A percentile compares a stretch with the other conserved stretches of the same genome.
These are phyloP conservation scores for Aphidoletes aphidimyza DNA, from an alignment of 2,888 invertebrate species.

Conservation along the genomic window DNA sequence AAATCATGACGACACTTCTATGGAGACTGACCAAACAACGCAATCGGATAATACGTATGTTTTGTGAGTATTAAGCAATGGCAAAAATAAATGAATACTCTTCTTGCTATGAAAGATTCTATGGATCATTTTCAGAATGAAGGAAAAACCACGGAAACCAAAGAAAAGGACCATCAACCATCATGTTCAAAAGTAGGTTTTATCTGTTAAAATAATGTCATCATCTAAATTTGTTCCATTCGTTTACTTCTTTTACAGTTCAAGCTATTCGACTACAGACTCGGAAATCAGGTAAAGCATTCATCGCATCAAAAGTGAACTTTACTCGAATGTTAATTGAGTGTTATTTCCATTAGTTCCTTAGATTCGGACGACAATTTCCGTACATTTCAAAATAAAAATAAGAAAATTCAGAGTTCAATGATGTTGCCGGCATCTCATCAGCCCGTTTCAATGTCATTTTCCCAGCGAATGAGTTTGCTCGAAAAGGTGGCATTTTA, in stretches of 20 bases:
- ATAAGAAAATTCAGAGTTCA: background rate
- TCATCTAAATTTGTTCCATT: too few species aligned
- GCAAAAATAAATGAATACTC: too few species aligned
- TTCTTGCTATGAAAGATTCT: too few species aligned
- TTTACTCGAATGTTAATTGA: background rate
- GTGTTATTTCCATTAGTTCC: background rate
- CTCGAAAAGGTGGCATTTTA: conserved; percentile 19
- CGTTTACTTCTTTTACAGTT: background rate
- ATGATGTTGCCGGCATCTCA: background rate
- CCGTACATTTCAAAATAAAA: background rate
- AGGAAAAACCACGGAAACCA: background rate
- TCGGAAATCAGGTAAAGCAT: conserved; percentile 23
- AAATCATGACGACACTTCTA: background rate
- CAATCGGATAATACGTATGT: background rate
- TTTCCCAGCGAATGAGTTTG: conserved; percentile 1
- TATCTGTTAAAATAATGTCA: too few species aligned
- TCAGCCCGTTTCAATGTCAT: background rate
- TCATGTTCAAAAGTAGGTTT: background rate
- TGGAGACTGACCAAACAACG: background rate
- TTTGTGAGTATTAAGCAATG: background rate
- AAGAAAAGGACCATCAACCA: background rate
- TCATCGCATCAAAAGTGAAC: background rate
- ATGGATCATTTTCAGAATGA: background rate
- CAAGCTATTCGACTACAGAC: background rate
- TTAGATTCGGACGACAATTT: conserved; percentile 16